Evolutionary conservation across 2,797 vertebrate species (phyloP).

Genomic region (Margarornis squamiger): DNA sequence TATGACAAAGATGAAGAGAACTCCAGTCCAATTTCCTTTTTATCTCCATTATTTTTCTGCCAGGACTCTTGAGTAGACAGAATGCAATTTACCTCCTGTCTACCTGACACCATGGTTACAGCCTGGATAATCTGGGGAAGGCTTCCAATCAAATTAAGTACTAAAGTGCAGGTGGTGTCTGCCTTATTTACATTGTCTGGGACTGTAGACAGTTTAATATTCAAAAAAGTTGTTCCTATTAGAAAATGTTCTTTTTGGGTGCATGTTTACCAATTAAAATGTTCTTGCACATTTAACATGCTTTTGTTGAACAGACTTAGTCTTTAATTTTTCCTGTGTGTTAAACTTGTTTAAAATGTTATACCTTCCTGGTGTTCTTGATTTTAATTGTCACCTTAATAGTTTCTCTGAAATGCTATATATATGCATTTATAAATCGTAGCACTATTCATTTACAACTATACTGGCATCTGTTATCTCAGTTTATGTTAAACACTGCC

Average conservation of each 20-base stretch:
- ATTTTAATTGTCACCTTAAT: neutral
- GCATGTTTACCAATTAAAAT: neutral
- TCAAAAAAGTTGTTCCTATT: constrained; percentile 12
- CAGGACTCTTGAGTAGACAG: constrained; percentile 46
- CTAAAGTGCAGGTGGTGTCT: constrained; percentile 50
- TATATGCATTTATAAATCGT: neutral
- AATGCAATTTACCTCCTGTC: constrained; percentile 62
- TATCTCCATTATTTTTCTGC: constrained; percentile 60
- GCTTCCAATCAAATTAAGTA: constrained; percentile 38
- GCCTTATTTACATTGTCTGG: constrained; percentile 54
- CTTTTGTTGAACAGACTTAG: constrained; percentile 8
- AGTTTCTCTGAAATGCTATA: neutral
- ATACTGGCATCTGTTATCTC: neutral
- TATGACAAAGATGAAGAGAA: constrained; percentile 61
- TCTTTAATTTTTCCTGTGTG: neutral
- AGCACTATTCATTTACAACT: neutral
- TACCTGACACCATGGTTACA: constrained; percentile 67
- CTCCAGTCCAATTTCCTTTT: constrained; percentile 62
- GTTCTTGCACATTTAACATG: neutral
- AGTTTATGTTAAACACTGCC: neutral
- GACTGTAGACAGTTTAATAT: constrained; percentile 30
- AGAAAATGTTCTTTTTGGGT: neutral
- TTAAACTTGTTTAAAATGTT: neutral
- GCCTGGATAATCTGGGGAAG: constrained; percentile 45
- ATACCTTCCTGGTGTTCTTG: neutral